Base-by-base conservation (phyloP, 2,113 vertebrate genomes). In the Tragelaphus buxtoni region DNA sequence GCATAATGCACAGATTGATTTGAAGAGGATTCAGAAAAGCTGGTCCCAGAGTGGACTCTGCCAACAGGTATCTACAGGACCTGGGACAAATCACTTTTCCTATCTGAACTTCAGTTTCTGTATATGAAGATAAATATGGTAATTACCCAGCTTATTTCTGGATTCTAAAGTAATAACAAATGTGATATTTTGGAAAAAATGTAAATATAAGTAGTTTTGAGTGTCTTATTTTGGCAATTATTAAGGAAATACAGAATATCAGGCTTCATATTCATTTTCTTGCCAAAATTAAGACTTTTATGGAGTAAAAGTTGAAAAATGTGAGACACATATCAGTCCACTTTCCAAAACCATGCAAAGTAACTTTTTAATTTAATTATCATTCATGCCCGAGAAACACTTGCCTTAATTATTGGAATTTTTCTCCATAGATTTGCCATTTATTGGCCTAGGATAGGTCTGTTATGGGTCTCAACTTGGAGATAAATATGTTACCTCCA, bases 361-460 rank as follows among this genome's bases (percentile, higher is more conserved):
- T 86, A 88, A 90, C 42, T 94, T 95, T 63, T 51, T 5, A 58
- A 74, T 63, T 79, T 42, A 91, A 79, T 91, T 90, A 88, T 94
- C 49, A 82, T 42, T 90, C 69, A 61, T 18, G 14, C 42, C 60
- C 55, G 53, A 69, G 85, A 35, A 85, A 94, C 20, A 42, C 10
- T 61, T 96, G 58, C 22, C 39, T 94, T 82, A 56, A 83, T 90
- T 88, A 88, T 55, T 4, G 20, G 35, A 49, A 95, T 88, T 83
- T 20, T 89, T 85, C 18, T 61, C 65, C 87, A 51, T 20, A 87
- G 13, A 32, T 90, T 84, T 58, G 13, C 32, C 26, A 32, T 74
- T 90, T 90, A 81, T 65, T 24, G 35, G 24, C 39, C n/a, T 24
- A 39, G 18, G 61, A 32, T 74, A 49, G 24, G 12, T 88, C 76